Percentiles rank a stretch among this genome's conserved stretches.
These are phyloP conservation scores for Rugalucina vietnamica DNA, from an alignment of 2,888 invertebrate species.

Conservation along the genomic window DNA sequence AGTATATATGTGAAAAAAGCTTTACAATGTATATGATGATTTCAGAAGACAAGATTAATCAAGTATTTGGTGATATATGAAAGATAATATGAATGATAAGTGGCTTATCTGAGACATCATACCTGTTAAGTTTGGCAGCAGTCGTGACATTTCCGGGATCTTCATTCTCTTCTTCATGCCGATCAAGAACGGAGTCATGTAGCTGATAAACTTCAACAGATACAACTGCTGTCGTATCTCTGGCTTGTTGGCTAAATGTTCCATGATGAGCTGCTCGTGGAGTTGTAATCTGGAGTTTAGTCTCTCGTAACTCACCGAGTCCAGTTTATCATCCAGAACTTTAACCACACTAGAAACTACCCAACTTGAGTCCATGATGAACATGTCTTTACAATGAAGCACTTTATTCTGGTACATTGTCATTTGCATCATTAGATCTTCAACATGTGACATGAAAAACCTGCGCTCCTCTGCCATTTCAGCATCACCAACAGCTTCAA, in stretches of 20 bases:
- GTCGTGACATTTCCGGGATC: conserved; percentile 79
- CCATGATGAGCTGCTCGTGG: conserved; percentile 80
- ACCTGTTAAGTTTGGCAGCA: conserved; percentile 81
- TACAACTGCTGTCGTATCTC: conserved; percentile 78
- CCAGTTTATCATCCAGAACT: conserved; percentile 79
- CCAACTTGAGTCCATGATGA: conserved; percentile 80
- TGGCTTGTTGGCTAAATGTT: conserved; percentile 77
- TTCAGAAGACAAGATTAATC: too few relatives aligned
- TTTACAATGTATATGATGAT: too few relatives aligned
- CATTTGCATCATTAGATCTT: conserved; percentile 79
- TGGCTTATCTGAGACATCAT: too few relatives aligned
- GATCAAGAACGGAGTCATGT: conserved; percentile 82
- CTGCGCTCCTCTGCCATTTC: conserved; percentile 79
- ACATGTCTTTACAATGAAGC: conserved; percentile 77
- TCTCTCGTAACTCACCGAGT: conserved; percentile 80
- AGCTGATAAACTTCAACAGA: conserved; percentile 81
- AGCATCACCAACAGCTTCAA: conserved; percentile 75
- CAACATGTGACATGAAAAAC: conserved; percentile 82
- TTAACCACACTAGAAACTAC: conserved; percentile 77
- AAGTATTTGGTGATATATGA: too few relatives aligned
- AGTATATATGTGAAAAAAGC: too few relatives aligned
- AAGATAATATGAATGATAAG: too few relatives aligned
- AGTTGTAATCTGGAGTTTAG: conserved; percentile 82
- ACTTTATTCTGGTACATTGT: conserved; percentile 78
- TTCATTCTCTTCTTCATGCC: conserved; percentile 83